Base-by-base conservation (phyloP, 1,140 invertebrate species). In the Zelostemma sp. region DNA sequence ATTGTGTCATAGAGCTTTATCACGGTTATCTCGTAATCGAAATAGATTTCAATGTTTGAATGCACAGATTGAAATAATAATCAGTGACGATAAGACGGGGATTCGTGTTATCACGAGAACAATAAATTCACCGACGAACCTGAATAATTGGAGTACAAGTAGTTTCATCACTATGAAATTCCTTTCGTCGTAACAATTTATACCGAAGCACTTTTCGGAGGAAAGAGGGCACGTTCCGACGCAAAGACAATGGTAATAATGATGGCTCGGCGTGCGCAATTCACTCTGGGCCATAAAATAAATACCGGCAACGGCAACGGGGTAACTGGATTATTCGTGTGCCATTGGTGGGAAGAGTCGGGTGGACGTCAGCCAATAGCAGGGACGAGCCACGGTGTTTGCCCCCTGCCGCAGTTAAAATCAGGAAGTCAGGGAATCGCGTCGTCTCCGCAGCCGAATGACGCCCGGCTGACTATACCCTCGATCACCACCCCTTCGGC, bases 341-440 rank as follows among this genome's bases (percentile, higher is more conserved):
- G 67, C 79, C 48, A 85, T 85, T 86, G 84, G 83, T 76, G 78
- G 78, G 51, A 11, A 17, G 40, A 68, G 64, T 55, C 14, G 54
- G 28, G 15, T 54, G 33, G 40, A 16, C 38, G 12, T 14, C 66
- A 47, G 46, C 84, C 83, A 85, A 85, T 85, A 61, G 61, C 51
- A 76, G 72, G 56, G 68, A 45, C 68, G 65, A 35, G 41, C 46
- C 33, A 28, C 63, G 35, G 49, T 40, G 16, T 57, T 63, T 72
- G 64, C 74, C 78, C 78, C 77, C 72, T 66, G 64, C 72, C 73
- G 74, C 72, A 80, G 77, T 77, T 77, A 63, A 82, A 85, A 83
- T 81, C 82, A 79, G 68, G 71, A 73, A 66, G 69, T 72, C 63
- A 64, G 68, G 72, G 68, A 69, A 70, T 75, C 76, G 71, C 61